Base-by-base conservation (phyloP, 2,797 vertebrate species). In the Anabas testudineus region DNA sequence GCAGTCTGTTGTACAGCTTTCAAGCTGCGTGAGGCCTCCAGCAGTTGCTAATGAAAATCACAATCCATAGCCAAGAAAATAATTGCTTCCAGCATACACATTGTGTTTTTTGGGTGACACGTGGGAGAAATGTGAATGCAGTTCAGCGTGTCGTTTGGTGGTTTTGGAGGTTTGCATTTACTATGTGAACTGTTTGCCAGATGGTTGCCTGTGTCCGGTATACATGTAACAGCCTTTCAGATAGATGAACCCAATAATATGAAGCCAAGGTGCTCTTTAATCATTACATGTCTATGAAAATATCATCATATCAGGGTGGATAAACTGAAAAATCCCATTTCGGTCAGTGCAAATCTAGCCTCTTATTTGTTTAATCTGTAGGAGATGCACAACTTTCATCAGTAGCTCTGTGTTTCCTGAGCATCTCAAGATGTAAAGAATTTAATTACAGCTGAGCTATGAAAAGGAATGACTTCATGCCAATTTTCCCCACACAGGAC, bases 81-180 rank as follows among this genome's bases (percentile, higher is more conserved):
- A 87, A 93, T 91, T 84, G 81, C 81, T 91, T 91, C 89, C 88
- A 91, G 90, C 79, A 86, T 76, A 90, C 85, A 82, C 80, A 79
- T 89, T 80, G 79, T 81, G 79, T 82, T 54, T 60, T 52, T 49
- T 34, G 13, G 76, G 57, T 39, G 36, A 75, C 9, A 60, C 57
- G 41, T 67, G 66, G 45, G 60, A 55, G 71, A 82, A 80, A 71
- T 62, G 67, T 9, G 59, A 82, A 73, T 67, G 60, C 52, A 70
- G 62, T 75, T 66, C 77, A 79, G 79, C 55, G 5, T 77, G 82
- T 88, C 78, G 74, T 76, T n/a, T n/a, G n/a, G n/a, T n/a, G n/a
- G n/a, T n/a, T n/a, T n/a, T 64, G 71, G 68, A 67, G 32, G 55
- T 62, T 83, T 75, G 68, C 62, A 86, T 73, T 83, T 83, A 71